Base-by-base conservation (phyloP, 2,888 invertebrate genomes). In the Vanessa cardui region DNA sequence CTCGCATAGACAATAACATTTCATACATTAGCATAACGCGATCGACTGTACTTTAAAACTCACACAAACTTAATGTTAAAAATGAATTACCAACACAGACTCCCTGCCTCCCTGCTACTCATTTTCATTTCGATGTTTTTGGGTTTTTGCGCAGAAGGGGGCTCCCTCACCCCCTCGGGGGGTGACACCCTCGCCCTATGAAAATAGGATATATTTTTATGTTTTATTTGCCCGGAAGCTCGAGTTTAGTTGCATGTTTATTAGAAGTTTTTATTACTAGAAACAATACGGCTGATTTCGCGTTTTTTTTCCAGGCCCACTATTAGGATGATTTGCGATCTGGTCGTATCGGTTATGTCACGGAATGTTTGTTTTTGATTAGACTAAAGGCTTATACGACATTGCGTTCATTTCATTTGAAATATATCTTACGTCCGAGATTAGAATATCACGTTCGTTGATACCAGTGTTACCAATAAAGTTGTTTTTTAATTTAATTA, bases 111-210 rank as follows among this genome's bases (percentile, higher is more conserved):
- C 89, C 87, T 81, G 80, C 87, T 89, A 91, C 92, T 93, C 92
- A 93, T 92, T 93, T 92, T 92, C 92, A 92, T 91, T 92, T 91
- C 91, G 92, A 92, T 93, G 93, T 93, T 93, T 93, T 93, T 89
- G 92, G 92, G 93, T 93, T 93, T 93, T 93, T 93, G 93, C 93
- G 92, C 92, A 92, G 89, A 83, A 82, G 83, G 87, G 88, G 84
- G 72, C 65, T 74, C 76, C 74, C 74, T 74, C 74, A 77, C 74
- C 78, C 79, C 78, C 78, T 78, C 78, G 76, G 71, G 66, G 74
- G 76, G 73, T 70, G 75, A 52, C 70, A 80, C 85, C 90, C 85
- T 83, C 93, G 86, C 90, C 92, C 92, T 91, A 92, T 92, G 91
- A 92, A 92, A 92, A 92, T 92, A 92, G 92, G 92, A 92, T 92